These are phyloP conservation scores for Hydrocynus forskahlii DNA, from an alignment of 2,797 vertebrate species.

Conservation along the genomic window DNA sequence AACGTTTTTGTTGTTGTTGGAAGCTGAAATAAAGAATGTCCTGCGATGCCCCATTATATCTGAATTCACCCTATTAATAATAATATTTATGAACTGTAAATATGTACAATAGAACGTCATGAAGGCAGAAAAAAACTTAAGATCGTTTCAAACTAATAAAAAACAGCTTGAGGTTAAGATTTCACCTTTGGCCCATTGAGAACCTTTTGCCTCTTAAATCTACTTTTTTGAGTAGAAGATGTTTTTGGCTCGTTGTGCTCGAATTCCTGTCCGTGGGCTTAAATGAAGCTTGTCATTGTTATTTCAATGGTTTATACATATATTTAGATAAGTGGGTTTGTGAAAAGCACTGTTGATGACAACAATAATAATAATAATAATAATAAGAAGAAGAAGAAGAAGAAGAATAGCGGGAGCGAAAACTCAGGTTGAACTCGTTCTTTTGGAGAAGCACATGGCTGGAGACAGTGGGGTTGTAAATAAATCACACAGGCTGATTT, in stretches of 20 bases:
- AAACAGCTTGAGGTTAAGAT: slow-evolving; percentile 47
- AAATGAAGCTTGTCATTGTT: slow-evolving; percentile 73
- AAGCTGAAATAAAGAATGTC: neutral
- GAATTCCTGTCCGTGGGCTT: slow-evolving; percentile 65
- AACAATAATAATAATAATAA: neutral
- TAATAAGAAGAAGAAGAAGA: neutral
- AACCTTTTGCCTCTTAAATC: slow-evolving; percentile 51
- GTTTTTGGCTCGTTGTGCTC: slow-evolving; percentile 64
- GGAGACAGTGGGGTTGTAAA: slow-evolving; percentile 66
- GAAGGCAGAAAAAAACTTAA: slow-evolving; percentile 32
- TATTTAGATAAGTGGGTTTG: slow-evolving; percentile 65
- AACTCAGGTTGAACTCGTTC: slow-evolving; percentile 82
- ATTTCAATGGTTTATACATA: slow-evolving; percentile 74
- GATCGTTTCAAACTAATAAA: slow-evolving; percentile 16
- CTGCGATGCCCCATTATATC: neutral
- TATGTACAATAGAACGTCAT: slow-evolving; percentile 72
- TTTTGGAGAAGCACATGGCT: slow-evolving; percentile 80
- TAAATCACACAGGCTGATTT: slow-evolving; percentile 54
- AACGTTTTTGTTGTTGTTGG: neutral
- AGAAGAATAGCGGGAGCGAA: slow-evolving; percentile 68
- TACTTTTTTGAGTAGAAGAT: slow-evolving; percentile 66
- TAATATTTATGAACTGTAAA: slow-evolving; percentile 87
- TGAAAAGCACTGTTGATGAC: slow-evolving; percentile 79
- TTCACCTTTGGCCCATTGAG: slow-evolving; percentile 55
- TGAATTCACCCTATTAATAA: slow-evolving; percentile 43